These are phyloP conservation scores for Knipowitschia caucasica DNA, from an alignment of 2,797 vertebrate species.

Conservation along the genomic window DNA sequence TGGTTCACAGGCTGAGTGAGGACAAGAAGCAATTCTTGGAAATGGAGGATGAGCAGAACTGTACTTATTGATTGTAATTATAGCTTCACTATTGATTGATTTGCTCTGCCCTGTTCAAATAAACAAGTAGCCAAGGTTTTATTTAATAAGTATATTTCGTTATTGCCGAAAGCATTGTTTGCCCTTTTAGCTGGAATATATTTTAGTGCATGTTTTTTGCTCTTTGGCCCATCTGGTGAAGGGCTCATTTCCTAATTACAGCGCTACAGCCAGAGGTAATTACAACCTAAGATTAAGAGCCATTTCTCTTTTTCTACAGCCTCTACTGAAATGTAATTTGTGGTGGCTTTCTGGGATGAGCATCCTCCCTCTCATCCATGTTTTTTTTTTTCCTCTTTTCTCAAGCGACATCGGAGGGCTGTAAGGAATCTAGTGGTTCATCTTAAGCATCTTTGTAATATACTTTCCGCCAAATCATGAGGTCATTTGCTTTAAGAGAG, in stretches of 20 bases:
- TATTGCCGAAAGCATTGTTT: background rate
- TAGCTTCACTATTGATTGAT: too few species aligned
- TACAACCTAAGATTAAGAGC: conserved; percentile 78
- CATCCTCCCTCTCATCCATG: conserved; percentile 56
- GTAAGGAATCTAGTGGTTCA: conserved; percentile 41
- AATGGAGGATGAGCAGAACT: background rate
- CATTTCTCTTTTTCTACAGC: conserved; percentile 61
- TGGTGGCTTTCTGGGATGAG: conserved; percentile 61
- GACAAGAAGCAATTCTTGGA: background rate
- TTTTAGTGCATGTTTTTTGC: conserved; percentile 18
- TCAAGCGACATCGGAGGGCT: conserved; percentile 23
- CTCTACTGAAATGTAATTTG: conserved; percentile 73
- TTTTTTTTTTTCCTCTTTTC: conserved; percentile 16
- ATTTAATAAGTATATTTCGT: too few species aligned
- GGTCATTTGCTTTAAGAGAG: conserved; percentile 17
- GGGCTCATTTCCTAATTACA: conserved; percentile 78
- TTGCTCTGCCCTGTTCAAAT: too few species aligned
- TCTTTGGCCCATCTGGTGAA: conserved; percentile 59
- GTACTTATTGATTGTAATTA: background rate
- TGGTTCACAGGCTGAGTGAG: conserved; percentile 9
- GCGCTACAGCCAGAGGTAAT: conserved; percentile 73
- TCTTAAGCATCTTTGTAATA: conserved; percentile 19
- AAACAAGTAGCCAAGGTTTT: too few species aligned
- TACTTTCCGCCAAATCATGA: conserved; percentile 5
- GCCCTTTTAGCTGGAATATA: conserved; percentile 19